A percentile compares a stretch with the other conserved stretches of the same genome.
These are phyloP conservation scores for Larimichthys polyactis DNA, from an alignment of 2,113 vertebrate species.

Conservation along the genomic window DNA sequence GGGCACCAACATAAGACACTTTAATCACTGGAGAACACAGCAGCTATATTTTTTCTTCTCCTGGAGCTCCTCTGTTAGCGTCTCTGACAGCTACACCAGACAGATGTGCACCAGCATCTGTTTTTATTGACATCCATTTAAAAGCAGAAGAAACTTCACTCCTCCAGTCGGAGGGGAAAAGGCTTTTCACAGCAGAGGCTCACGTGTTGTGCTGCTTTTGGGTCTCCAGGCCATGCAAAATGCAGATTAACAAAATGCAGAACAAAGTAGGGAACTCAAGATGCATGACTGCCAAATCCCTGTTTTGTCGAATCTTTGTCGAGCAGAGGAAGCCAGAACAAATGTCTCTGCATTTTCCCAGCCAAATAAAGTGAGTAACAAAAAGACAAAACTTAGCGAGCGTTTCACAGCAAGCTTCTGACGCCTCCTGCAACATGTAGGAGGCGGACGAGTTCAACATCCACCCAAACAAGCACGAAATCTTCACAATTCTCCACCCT, in stretches of 20 bases:
- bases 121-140: slow-evolving; percentile 18
- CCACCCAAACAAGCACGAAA: slow-evolving; percentile 42
- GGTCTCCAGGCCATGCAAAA: slow-evolving; percentile 20
- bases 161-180: neutral
- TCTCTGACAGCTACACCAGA: slow-evolving; percentile 39
- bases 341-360: slow-evolving; percentile 30
- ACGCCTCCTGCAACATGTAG: slow-evolving; percentile 60
- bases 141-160: neutral
- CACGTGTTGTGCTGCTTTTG: slow-evolving; percentile 37
- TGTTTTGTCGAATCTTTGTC: slow-evolving; percentile 29
- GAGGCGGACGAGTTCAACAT: slow-evolving; percentile 59
- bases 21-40: slow-evolving; percentile 32
- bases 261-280: slow-evolving; percentile 1
- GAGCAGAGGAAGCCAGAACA: slow-evolving; percentile 25
- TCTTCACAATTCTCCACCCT: slow-evolving; percentile 31
- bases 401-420: slow-evolving; percentile 19
- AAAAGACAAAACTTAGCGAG: slow-evolving; percentile 36
- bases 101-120: slow-evolving; percentile 33
- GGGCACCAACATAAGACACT: slow-evolving; percentile 20
- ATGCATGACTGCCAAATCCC: slow-evolving; percentile 24
- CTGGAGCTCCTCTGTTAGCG: slow-evolving; percentile 31
- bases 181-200: slow-evolving; percentile 24
- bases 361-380: slow-evolving; percentile 41
- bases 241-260: slow-evolving; percentile 26
- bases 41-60: slow-evolving; percentile 18